Conservation (phyloP, 2,888 invertebrate genomes). For the Helleia helle region DNA sequence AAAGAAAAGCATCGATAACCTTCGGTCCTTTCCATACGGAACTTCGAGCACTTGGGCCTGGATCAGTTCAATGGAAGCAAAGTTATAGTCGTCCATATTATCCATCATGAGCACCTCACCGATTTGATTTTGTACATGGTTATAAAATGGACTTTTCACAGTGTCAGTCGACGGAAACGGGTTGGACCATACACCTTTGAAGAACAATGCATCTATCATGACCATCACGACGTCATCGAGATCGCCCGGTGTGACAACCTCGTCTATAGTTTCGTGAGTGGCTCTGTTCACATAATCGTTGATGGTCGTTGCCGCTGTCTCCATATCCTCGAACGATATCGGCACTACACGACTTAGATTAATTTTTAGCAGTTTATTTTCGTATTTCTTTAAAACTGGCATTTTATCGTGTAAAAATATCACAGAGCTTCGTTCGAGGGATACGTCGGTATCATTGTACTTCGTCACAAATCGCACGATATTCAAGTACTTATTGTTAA, state of each 20-base stretch:
- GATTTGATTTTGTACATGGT: conserved; percentile 30
- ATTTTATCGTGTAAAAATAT: conserved; percentile 38
- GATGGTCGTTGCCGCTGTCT: conserved; percentile 32
- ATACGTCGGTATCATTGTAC: conserved; percentile 22
- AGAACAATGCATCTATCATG: conserved; percentile 49
- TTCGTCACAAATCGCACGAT: conserved; percentile 28
- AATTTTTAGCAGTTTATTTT: conserved; percentile 23
- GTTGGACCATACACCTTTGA: too few species aligned
- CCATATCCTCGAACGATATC: conserved; percentile 33
- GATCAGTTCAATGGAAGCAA: conserved; percentile 27
- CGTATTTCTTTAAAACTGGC: conserved; percentile 30
- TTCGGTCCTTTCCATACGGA: conserved; percentile 42
- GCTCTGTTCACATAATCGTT: conserved; percentile 40
- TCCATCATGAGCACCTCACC: conserved; percentile 54
- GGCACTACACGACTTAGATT: conserved; percentile 33
- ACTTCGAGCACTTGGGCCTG: conserved; percentile 43
- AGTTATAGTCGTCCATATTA: conserved; percentile 28
- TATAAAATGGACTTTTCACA: too few species aligned
- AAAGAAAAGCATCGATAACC: conserved; percentile 77
- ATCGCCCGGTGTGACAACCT: conserved; percentile 41
- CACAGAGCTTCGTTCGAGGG: conserved; percentile 39
- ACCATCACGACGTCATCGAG: conserved; percentile 33
- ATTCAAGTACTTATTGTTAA: conserved; percentile 43
- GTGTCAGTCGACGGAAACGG: too few species aligned
- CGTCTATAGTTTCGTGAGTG: conserved; percentile 45